A percentile compares a stretch with the other conserved stretches of the same genome.
phyloP scores from a whole-genome alignment of 2,797 vertebrate genomes.

The Hydrophis major region DNA sequence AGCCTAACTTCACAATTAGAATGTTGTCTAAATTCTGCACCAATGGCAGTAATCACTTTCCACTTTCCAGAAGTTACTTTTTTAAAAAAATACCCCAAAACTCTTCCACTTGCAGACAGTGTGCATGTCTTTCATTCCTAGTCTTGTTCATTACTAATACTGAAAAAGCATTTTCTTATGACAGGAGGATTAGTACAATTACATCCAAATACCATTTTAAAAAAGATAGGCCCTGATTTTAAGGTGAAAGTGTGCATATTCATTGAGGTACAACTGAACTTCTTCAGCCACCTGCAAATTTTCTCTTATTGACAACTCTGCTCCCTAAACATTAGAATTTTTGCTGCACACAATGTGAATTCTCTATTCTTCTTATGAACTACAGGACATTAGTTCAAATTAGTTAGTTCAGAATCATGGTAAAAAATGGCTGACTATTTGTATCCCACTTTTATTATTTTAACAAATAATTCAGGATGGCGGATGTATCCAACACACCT shows the following conservation, averaged over 20 bases:
- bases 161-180: neutral
- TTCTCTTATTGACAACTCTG: neutral
- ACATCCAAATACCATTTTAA: neutral
- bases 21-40: neutral
- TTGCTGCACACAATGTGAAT: neutral
- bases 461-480: neutral
- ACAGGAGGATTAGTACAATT: neutral
- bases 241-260: neutral
- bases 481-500: neutral
- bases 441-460: neutral
- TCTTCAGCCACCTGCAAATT: neutral
- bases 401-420: neutral
- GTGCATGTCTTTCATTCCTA: neutral
- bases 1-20: too few relatives aligned
- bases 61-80: neutral
- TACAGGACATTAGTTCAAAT: neutral
- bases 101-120: neutral
- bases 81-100: neutral
- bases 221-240: neutral
- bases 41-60: neutral
- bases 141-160: neutral
- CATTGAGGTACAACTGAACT: neutral
- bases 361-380: neutral
- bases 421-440: neutral
- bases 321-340: neutral